phyloP scores from a whole-genome alignment of 2,888 invertebrate species.

The Fragum fragum region DNA sequence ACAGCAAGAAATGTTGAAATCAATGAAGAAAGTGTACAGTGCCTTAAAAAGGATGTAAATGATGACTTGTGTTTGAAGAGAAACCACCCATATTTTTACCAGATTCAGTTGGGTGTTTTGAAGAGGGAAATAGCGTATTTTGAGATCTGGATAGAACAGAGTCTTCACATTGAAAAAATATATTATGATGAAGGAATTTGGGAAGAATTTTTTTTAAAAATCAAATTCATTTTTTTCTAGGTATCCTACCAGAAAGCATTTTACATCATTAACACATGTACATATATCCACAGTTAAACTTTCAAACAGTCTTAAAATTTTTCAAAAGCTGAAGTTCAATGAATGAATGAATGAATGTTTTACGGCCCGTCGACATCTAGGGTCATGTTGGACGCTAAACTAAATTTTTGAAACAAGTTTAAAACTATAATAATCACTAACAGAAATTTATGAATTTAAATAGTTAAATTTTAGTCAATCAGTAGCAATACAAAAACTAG shows the following conservation, averaged over 20 bases:
- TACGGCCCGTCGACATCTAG: too few relatives aligned
- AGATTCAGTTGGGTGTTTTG: constrained; percentile 44
- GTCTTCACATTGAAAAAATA: constrained; percentile 42
- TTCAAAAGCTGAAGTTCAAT: too few relatives aligned
- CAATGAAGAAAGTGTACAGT: constrained; percentile 16
- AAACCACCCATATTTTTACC: constrained; percentile 46
- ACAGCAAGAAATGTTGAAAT: constrained; percentile 9
- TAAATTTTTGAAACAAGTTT: too few relatives aligned
- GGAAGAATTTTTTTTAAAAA: constrained; percentile 11
- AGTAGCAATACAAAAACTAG: too few relatives aligned
- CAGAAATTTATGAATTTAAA: too few relatives aligned
- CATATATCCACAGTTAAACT: too few relatives aligned
- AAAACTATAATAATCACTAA: too few relatives aligned
- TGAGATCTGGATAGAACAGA: constrained; percentile 52
- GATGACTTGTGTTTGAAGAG: constrained; percentile 25
- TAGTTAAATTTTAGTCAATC: too few relatives aligned
- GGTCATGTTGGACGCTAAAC: too few relatives aligned
- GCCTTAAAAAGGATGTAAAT: constrained; percentile 22
- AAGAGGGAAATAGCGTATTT: constrained; percentile 46
- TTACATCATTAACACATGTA: background rate
- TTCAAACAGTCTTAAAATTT: too few relatives aligned
- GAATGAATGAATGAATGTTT: too few relatives aligned
- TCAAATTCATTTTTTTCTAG: constrained; percentile 15
- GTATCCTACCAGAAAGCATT: constrained; percentile 29
- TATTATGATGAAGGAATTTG: constrained; percentile 19